Conservation (phyloP, 2,113 vertebrate species). For the Ahaetulla prasina region DNA sequence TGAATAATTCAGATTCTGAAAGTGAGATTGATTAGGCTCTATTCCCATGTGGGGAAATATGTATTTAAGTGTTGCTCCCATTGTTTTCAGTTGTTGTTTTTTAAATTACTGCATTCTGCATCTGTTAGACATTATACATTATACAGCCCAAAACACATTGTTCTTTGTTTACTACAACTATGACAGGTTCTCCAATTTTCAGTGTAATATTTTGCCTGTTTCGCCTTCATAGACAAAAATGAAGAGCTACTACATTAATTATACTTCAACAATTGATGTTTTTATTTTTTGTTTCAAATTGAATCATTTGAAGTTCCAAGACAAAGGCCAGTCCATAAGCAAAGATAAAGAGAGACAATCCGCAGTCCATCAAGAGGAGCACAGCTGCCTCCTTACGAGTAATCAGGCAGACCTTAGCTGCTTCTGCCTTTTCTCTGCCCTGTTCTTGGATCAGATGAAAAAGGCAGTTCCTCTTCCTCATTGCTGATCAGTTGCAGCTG, state of each 20-base stretch:
- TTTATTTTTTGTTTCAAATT: background rate
- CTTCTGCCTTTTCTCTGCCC: background rate
- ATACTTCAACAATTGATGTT: background rate
- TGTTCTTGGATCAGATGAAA: background rate
- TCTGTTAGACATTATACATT: background rate
- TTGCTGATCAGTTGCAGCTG: background rate
- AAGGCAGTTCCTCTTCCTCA: background rate
- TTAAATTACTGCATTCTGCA: background rate
- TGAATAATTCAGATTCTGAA: background rate
- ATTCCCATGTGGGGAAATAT: background rate
- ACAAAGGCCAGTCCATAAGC: background rate
- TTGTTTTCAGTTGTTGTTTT: background rate
- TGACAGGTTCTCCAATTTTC: background rate
- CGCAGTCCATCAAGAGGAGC: background rate
- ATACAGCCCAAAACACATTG: background rate
- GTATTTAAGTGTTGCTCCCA: background rate
- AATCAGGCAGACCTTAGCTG: background rate
- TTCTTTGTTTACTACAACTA: background rate
- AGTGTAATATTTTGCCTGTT: background rate
- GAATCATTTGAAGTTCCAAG: background rate
- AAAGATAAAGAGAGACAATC: background rate
- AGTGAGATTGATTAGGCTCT: background rate
- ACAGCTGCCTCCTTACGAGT: background rate
- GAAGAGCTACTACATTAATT: background rate
- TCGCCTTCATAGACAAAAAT: background rate